Evolutionary conservation across 2,113 vertebrate genomes (phyloP).

Genomic region (Eulacestoma nigropectus): DNA sequence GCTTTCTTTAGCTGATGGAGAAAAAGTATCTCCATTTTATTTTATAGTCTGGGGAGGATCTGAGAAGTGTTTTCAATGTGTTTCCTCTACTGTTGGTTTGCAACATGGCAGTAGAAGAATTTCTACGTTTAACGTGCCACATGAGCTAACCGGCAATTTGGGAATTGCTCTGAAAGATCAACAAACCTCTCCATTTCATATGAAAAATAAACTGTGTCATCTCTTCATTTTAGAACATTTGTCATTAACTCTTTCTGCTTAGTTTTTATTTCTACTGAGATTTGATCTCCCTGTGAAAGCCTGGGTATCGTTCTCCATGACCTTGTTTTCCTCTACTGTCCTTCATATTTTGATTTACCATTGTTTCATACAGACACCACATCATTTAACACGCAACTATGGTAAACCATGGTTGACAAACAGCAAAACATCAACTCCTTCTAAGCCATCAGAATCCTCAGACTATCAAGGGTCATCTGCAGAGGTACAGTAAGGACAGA

Average conservation of each 20-base stretch:
- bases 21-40: neutral
- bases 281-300: conserved; percentile 25
- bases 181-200: neutral
- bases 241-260: conserved; percentile 26
- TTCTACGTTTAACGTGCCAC: neutral
- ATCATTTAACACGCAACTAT: conserved; percentile 99
- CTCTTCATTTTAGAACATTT: conserved; percentile 11
- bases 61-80: neutral
- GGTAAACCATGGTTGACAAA: conserved; percentile 99
- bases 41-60: neutral
- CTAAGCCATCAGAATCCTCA: conserved; percentile 94
- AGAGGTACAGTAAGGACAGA: conserved; percentile 90
- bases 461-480: conserved; percentile 89
- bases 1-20: neutral
- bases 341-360: conserved; percentile 85
- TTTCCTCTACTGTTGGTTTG: neutral
- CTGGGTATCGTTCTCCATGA: conserved; percentile 50
- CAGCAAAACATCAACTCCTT: conserved; percentile 96
- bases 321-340: conserved; percentile 69
- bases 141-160: neutral
- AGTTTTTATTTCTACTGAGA: conserved; percentile 55
- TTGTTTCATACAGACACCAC: conserved; percentile 96
- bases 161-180: neutral
- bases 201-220: neutral
- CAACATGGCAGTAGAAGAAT: neutral